phyloP scores from a whole-genome alignment of 1,140 invertebrate species.

The Heliconius congener region DNA sequence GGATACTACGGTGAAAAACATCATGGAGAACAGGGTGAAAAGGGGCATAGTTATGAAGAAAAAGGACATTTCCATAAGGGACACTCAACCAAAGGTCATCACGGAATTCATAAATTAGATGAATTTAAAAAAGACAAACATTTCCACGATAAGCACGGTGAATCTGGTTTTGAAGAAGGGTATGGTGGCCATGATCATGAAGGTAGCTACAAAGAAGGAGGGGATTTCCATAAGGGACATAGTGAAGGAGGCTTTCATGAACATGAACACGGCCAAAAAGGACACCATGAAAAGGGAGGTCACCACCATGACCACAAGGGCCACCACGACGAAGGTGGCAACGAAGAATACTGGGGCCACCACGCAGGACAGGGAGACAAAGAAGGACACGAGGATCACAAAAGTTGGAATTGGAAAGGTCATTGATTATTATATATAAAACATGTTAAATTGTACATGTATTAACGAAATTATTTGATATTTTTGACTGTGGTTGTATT shows the following conservation, averaged over 20 bases:
- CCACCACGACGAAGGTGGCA: conserved; percentile 80
- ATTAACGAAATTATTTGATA: conserved; percentile 50
- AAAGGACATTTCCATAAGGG: conserved; percentile 87
- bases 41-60: conserved; percentile 83
- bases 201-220: conserved; percentile 85
- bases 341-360: conserved; percentile 82
- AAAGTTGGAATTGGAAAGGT: conserved; percentile 80
- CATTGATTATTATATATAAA: conserved; percentile 60
- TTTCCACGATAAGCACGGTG: conserved; percentile 89
- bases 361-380: conserved; percentile 84
- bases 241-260: conserved; percentile 85
- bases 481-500: conserved; percentile 56
- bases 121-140: conserved; percentile 83
- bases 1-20: conserved; percentile 88
- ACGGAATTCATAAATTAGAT: conserved; percentile 88
- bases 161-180: conserved; percentile 86
- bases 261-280: conserved; percentile 86
- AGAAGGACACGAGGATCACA: conserved; percentile 81
- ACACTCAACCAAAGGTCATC: conserved; percentile 88
- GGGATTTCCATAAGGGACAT: conserved; percentile 85
- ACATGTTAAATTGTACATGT: not conserved
- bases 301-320: conserved; percentile 71
- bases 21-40: conserved; percentile 85
- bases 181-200: conserved; percentile 85
- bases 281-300: conserved; percentile 85